phyloP scores from a whole-genome alignment of 2,888 invertebrate genomes.

The Cistogaster globosa region DNA sequence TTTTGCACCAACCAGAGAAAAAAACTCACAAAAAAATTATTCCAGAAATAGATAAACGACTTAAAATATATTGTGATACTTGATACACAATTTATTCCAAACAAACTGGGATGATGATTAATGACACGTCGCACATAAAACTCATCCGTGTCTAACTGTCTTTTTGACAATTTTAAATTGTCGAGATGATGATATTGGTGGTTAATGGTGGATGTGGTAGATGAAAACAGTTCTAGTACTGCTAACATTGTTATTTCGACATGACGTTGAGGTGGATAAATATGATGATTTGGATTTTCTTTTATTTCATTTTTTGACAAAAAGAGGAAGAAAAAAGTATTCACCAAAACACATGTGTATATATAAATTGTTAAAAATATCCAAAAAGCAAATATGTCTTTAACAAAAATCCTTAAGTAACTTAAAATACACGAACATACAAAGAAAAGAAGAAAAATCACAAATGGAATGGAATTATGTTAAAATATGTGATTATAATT shows the following conservation, averaged over 20 bases:
- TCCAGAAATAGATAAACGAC: conserved; percentile 33
- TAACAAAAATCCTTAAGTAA: conserved; percentile 29
- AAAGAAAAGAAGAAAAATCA: conserved; percentile 16
- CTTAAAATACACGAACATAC: neutral
- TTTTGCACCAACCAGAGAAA: conserved; percentile 47
- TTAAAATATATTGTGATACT: conserved; percentile 39
- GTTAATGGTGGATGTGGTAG: conserved; percentile 5
- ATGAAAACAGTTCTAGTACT: neutral
- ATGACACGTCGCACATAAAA: conserved; percentile 45
- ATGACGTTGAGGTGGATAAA: conserved; percentile 8
- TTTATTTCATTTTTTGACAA: neutral
- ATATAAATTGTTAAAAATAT: conserved; percentile 40
- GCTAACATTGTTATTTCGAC: neutral
- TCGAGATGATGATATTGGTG: neutral
- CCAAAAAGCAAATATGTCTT: conserved; percentile 21
- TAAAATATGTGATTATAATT: conserved; percentile 59
- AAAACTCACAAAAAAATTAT: conserved; percentile 6
- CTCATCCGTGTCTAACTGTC: neutral
- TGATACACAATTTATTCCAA: conserved; percentile 38
- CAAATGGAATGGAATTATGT: neutral
- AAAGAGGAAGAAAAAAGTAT: neutral
- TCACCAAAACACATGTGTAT: conserved; percentile 28
- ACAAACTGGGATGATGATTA: conserved; percentile 63
- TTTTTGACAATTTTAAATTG: conserved; percentile 7
- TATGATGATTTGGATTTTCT: conserved; percentile 26